Evolutionary conservation across 2,113 vertebrate species (phyloP), one percentile per base, ranked within the genome.

Genomic region (Hepsetus odoe): DNA sequence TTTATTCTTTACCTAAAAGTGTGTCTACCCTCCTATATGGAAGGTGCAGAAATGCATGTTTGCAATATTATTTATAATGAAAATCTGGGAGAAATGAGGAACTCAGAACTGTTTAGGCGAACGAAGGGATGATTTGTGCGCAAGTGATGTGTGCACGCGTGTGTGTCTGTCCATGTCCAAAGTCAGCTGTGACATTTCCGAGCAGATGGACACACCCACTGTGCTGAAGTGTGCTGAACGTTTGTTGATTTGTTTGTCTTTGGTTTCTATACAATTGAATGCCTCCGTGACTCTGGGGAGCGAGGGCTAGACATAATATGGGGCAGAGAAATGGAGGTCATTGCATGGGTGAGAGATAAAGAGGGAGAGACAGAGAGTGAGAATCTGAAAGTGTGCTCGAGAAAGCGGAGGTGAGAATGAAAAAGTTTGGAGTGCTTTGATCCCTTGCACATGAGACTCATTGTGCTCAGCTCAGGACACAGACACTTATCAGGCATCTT

Each of bases 401-500:
- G 53, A 3, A 28, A 82, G 18, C 24, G 8, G 30, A 13, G 26
- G 4, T 6, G 18, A 22, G 9, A 20, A 3, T 13, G 18, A 11
- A n/a, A 61, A 64, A 58, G n/a, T 24, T 3, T 24, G 18, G 13
- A 24, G 22, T 14, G 13, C 11, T 20, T 44, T 28, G 38, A 42
- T 51, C 11, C 51, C 9, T 65, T 20, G 53, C 51, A 44, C 91
- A 83, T 77, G 85, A 86, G 89, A 90, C 86, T 87, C 86, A 87
- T 76, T 76, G 73, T 77, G 86, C 87, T 90, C 33, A 88, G 91
- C 91, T 90, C 91, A 90, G 92, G 87, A 84, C 91, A 86, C 85
- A 40, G 35, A 92, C 92, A 90, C 90, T 91, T 92, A 90, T 91
- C 90, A 88, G 93, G 91, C 84, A 85, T 86, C 91, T 90, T 73